A percentile compares a stretch with the other conserved stretches of the same genome.
Evolutionary conservation across 2,888 invertebrate species (phyloP).

Genomic region (Cosmorhoe ocellata): DNA sequence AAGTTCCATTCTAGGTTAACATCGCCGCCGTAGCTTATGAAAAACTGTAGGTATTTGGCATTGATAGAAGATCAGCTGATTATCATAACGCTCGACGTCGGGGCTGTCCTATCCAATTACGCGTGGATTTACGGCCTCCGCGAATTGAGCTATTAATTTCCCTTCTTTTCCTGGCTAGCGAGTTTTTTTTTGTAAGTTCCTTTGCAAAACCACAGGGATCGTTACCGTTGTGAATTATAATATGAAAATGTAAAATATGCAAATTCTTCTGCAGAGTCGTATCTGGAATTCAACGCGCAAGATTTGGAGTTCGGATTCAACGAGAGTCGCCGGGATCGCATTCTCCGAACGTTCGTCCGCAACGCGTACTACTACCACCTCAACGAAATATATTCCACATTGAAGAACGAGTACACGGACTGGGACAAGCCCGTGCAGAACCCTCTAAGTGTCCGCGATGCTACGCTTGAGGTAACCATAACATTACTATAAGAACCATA

Average conservation of each 20-base stretch:
- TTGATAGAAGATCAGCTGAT: constrained; percentile 35
- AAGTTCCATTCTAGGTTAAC: constrained; percentile 22
- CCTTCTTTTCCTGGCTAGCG: constrained; percentile 30
- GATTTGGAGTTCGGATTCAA: constrained; percentile 96
- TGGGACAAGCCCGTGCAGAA: constrained; percentile 95
- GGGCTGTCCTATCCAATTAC: constrained; percentile 42
- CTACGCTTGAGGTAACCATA: constrained; percentile 85
- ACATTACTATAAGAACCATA: no score
- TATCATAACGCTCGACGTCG: constrained; percentile 34
- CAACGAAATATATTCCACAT: constrained; percentile 96
- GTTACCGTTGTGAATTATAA: constrained; percentile 30
- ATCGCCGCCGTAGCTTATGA: constrained; percentile 11
- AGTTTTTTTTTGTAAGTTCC: constrained; percentile 29
- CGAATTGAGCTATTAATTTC: constrained; percentile 43
- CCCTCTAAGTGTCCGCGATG: constrained; percentile 92
- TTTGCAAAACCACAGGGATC: constrained; percentile 31
- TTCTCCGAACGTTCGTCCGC: constrained; percentile 94
- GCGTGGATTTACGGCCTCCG: constrained; percentile 40
- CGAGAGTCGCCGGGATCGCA: constrained; percentile 92
- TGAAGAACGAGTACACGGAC: constrained; percentile 97
- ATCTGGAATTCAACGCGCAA: constrained; percentile 90
- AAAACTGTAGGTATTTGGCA: constrained; percentile 32
- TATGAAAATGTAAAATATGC: constrained; percentile 53
- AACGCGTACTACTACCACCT: constrained; percentile 97
- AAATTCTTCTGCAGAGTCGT: constrained; percentile 86